Percentiles rank a stretch among this genome's conserved stretches.
Evolutionary conservation across 2,888 invertebrate species (phyloP).

Genomic region (Gerris lacustris): DNA sequence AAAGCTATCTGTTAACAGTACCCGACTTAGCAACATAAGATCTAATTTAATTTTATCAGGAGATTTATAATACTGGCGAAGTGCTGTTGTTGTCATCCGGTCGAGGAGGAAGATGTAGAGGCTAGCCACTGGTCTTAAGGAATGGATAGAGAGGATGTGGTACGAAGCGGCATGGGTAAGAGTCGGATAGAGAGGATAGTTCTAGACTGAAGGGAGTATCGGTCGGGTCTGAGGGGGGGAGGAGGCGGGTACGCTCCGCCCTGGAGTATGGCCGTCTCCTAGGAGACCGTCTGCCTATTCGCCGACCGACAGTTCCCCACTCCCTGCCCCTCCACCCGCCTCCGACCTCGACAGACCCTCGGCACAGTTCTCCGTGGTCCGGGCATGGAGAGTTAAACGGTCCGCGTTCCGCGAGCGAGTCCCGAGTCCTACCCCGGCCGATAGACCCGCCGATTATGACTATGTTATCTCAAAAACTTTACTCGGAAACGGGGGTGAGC

Average conservation of each 20-base stretch:
- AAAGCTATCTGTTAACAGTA: too few relatives aligned
- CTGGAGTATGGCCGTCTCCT: not conserved
- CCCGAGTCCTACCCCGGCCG: constrained; percentile 1
- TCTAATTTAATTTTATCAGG: too few relatives aligned
- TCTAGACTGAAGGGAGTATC: not conserved
- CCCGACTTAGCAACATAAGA: too few relatives aligned
- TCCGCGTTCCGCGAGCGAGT: not conserved
- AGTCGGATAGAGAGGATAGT: not conserved
- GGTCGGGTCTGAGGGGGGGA: not conserved
- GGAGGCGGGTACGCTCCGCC: not conserved
- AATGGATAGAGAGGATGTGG: too few relatives aligned
- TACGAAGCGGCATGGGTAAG: too few relatives aligned
- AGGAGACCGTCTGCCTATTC: not conserved
- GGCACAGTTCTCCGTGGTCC: not conserved
- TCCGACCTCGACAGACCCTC: not conserved
- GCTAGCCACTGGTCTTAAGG: too few relatives aligned
- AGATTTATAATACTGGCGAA: too few relatives aligned
- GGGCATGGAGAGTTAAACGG: constrained; percentile 1
- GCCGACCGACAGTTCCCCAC: not conserved
- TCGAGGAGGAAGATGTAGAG: too few relatives aligned
- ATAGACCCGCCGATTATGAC: constrained; percentile 34
- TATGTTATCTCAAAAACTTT: constrained; percentile 54
- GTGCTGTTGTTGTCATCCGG: too few relatives aligned
- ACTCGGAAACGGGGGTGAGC: constrained; percentile 46
- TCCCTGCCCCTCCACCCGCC: not conserved